Percentiles rank a stretch among this genome's conserved stretches.
These are phyloP conservation scores for Cladorhizidae sp. DNA, from an alignment of 37 sponge, comb jelly and placozoan genomes.

Conservation along the genomic window DNA sequence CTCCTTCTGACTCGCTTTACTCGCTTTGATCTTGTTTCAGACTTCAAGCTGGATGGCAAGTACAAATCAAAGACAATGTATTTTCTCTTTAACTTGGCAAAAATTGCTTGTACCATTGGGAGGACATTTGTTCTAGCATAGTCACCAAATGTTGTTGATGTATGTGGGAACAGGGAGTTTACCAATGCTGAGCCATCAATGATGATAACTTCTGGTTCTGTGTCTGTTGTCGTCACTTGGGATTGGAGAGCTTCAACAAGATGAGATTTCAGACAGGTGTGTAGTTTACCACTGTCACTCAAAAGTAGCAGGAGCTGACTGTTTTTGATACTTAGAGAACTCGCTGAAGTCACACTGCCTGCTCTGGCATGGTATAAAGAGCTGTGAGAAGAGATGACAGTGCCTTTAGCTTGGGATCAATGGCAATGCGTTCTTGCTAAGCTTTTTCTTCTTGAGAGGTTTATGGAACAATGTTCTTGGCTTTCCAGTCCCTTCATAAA, in stretches of 20 bases:
- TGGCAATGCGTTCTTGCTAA: background rate
- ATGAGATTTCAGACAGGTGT: constrained; percentile 1
- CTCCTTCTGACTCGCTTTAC: background rate
- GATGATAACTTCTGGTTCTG: constrained; percentile 4
- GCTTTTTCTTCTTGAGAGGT: background rate
- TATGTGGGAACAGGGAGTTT: background rate
- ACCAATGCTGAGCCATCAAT: too few species aligned
- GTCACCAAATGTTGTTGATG: constrained; percentile 1
- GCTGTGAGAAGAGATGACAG: constrained; percentile 9
- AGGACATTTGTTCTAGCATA: background rate
- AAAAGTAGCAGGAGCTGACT: background rate
- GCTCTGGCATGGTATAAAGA: constrained; percentile 8
- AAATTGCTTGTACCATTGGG: background rate
- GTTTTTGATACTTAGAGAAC: background rate
- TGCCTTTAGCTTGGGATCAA: constrained; percentile 1
- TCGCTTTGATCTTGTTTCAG: background rate
- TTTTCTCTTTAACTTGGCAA: background rate
- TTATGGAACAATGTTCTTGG: constrained; percentile 8
- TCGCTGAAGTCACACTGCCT: background rate
- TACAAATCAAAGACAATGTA: background rate
- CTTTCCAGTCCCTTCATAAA: constrained; percentile 10
- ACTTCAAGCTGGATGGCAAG: constrained; percentile 12
- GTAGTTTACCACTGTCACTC: constrained; percentile 2
- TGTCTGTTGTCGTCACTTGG: background rate
- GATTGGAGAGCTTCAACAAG: background rate